Conservation (phyloP, 2,888 invertebrate genomes). For the Eupithecia centaureata region DNA sequence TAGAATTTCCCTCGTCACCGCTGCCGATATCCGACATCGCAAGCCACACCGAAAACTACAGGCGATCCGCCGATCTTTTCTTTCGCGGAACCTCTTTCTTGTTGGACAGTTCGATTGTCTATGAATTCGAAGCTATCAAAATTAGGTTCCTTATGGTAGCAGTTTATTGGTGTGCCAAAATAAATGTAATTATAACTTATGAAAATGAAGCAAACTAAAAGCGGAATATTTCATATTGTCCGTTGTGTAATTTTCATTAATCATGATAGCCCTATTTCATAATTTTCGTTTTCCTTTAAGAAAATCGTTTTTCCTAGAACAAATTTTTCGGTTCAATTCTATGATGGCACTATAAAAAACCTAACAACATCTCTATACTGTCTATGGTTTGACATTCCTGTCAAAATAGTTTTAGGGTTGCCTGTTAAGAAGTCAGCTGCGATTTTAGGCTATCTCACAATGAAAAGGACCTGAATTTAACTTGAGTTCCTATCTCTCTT, state of each 20-base stretch:
- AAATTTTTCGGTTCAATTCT: neutral
- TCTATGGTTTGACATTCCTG: conserved; percentile 61
- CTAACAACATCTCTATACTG: conserved; percentile 42
- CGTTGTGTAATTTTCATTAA: neutral
- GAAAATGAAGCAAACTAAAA: neutral
- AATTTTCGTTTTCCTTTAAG: neutral
- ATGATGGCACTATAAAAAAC: conserved; percentile 44
- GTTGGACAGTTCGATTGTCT: conserved; percentile 72
- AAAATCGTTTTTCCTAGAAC: neutral
- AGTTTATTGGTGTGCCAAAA: conserved; percentile 10
- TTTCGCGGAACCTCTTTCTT: conserved; percentile 59
- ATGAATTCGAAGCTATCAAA: conserved; percentile 76
- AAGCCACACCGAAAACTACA: conserved; percentile 83
- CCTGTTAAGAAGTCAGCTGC: conserved; percentile 33
- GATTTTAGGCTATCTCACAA: neutral
- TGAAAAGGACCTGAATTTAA: no score
- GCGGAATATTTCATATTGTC: neutral
- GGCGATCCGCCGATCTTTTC: conserved; percentile 78
- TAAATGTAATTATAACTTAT: neutral
- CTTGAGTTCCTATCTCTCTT: no score
- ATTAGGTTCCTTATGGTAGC: conserved; percentile 55
- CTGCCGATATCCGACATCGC: conserved; percentile 92
- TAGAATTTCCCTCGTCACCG: conserved; percentile 91
- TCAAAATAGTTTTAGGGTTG: conserved; percentile 44
- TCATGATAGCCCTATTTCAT: neutral